Base-by-base conservation (phyloP, 23 tunicate species). In the Pegea sp. region DNA sequence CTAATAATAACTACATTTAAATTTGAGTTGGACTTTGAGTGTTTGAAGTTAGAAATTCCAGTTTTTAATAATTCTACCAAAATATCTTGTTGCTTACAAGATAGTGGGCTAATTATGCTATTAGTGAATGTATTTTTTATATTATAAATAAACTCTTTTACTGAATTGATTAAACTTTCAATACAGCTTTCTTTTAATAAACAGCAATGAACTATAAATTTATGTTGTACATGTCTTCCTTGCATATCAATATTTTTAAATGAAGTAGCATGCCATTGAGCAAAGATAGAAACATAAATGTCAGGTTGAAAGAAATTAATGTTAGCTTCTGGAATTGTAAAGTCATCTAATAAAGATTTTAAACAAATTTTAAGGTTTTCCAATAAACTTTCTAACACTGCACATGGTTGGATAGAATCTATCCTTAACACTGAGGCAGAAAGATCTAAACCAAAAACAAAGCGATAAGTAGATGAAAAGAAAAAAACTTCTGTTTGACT, bases 381-480 rank as follows among this genome's bases (percentile, higher is more conserved):
- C 13, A 84, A 58, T 13, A 84, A 38, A 23, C 75, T 34, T 58
- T 84, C 95, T 18, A 67, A 38, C 26, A 74, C 56, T 0, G 74
- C 68, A 31, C 53, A 58, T 6, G 64, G 63, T 53, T 79, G 63
- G 13, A 64, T 46, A 3, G 75, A 58, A 38, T 73, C 80, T 26
- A 84, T 71, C 2, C 81, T 51, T 13, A 73, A 63, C 31, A 67
- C 32, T 8, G 84, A 73, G 1, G 95, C 63, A 19, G 95, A 73
- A 28, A 84, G 53, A 32, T 84, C 95, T 2, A 84, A 54, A 1
- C 69, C 95, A 60, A 84, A 84, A 22, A 84, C 86, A 58, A 74
- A 78, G 5, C 62, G 49, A 53, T 73, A 84, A n/a, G 72, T 68
- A 34, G 69, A 29, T 21, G 95, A 84, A 22, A 67, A 6, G 59